Percentiles rank a stretch among this genome's conserved stretches.
These are phyloP conservation scores for Drosophila melanica DNA, from an alignment of 1,140 invertebrate genomes.

Conservation along the genomic window DNA sequence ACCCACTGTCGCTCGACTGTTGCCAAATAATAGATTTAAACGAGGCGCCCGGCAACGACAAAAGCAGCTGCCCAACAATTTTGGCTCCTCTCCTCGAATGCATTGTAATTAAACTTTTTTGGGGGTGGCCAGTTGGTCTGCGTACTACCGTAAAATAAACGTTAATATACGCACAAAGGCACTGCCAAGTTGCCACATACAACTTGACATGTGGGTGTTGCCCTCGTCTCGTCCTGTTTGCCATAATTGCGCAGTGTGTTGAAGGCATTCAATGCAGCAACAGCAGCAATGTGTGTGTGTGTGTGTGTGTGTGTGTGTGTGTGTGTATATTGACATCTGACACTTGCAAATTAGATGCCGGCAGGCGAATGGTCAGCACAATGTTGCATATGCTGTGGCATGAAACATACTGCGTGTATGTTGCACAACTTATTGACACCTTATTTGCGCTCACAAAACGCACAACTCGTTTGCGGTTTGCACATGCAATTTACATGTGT, in stretches of 20 bases:
- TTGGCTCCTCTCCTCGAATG: slow-evolving; percentile 4
- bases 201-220: slow-evolving; percentile 36
- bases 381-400: slow-evolving; percentile 34
- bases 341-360: slow-evolving; percentile 80
- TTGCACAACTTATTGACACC: slow-evolving; percentile 76
- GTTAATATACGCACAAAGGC: slow-evolving; percentile 47
- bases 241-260: slow-evolving; percentile 51
- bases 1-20: slow-evolving; percentile 37
- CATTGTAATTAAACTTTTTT: slow-evolving; percentile 50
- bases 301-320: slow-evolving; percentile 9
- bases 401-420: slow-evolving; percentile 4
- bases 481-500: slow-evolving; percentile 80
- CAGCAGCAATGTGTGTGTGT: slow-evolving; percentile 31
- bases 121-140: slow-evolving; percentile 32
- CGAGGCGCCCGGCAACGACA: slow-evolving; percentile 39
- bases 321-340: slow-evolving; percentile 74
- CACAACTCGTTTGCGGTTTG: slow-evolving; percentile 73
- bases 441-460: slow-evolving; percentile 65
- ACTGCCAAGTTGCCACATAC: slow-evolving; percentile 38
- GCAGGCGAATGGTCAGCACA: slow-evolving; percentile 50
- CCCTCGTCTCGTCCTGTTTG: slow-evolving; percentile 43
- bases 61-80: slow-evolving; percentile 9
- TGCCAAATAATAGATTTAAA: slow-evolving; percentile 82
- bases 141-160: slow-evolving; percentile 38
- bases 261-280: slow-evolving; percentile 61